Percentiles rank a stretch among this genome's conserved stretches.
phyloP scores from a whole-genome alignment of 1,140 invertebrate genomes.

The Eumeta japonica region DNA sequence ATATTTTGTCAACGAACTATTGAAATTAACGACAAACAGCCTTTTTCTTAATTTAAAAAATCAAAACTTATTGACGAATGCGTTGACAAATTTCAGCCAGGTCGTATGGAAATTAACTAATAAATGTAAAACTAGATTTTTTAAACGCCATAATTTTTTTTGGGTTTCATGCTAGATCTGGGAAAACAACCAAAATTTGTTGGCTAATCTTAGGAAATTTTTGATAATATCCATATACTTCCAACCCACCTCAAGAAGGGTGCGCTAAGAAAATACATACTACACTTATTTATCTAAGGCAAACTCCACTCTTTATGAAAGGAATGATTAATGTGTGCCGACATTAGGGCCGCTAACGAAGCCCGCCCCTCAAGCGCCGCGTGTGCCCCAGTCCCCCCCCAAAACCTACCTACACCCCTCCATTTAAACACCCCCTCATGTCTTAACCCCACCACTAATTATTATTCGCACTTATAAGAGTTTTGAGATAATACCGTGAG shows the following conservation, averaged over 20 bases:
- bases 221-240: conserved; percentile 1
- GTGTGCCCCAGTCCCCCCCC: conserved; percentile 7
- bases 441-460: conserved; percentile 33
- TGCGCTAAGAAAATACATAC: conserved; percentile 57
- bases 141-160: too few species aligned
- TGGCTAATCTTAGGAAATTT: conserved; percentile 3
- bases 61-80: too few species aligned
- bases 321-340: conserved; percentile 56
- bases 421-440: too few species aligned
- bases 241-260: conserved; percentile 48
- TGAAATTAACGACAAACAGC: too few species aligned
- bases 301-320: conserved; percentile 54
- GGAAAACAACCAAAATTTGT: too few species aligned
- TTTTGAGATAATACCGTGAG: conserved; percentile 29
- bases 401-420: too few species aligned
- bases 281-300: conserved; percentile 56
- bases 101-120: too few species aligned
- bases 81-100: too few species aligned
- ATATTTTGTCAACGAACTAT: too few species aligned
- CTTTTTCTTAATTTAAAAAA: too few species aligned
- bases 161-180: too few species aligned
- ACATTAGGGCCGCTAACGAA: conserved; percentile 52
- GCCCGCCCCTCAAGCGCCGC: conserved; percentile 12
- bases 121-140: too few species aligned
- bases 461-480: conserved; percentile 55